Base-by-base conservation (phyloP, 2,888 invertebrate species). In the Drosophila niveifrons region DNA sequence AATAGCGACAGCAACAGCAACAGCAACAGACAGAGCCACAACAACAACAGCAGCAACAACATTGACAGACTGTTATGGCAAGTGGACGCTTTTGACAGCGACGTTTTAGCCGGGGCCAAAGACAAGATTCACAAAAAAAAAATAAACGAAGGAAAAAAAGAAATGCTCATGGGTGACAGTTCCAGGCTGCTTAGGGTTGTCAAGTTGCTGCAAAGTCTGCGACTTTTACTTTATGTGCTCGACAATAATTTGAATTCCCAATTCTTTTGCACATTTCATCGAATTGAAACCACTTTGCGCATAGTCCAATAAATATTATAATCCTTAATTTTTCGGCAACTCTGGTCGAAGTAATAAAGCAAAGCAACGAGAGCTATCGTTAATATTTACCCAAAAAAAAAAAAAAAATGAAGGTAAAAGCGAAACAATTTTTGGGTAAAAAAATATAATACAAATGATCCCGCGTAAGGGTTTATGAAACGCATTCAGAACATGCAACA, bases 51-150 rank as follows among this genome's bases (percentile, higher is more conserved):
- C 36, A 56, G 41, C 52, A 55, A 48, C 62, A 72, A 67, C 66
- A 66, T 46, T 67, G 72, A 75, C 75, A 65, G 72, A 18, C 64
- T 51, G 64, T 50, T 51, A 61, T 59, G 77, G 82, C 83, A 82
- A 82, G 82, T 82, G 86, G 83, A 70, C 72, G 65, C 67, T 77
- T 77, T 83, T 83, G 84, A 83, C 81, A 83, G 81, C 70, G 66
- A 66, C 73, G 80, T 81, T 80, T 82, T 71, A 62, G 75, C 72
- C 61, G 34, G 34, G 46, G 6, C 48, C 55, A 46, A 43, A 59
- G 39, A 57, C 34, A 63, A 36, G 11, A 46, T 23, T 23, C 23
- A 23, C 23, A 1, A 57, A 51, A 41, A 34, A 48, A 1, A 57
- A 51, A 41, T 29, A 48, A 46, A 36, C 31, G 15, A 10, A 36